These are phyloP conservation scores for Champsocephalus esox DNA, from an alignment of 2,797 vertebrate species.

Conservation along the genomic window DNA sequence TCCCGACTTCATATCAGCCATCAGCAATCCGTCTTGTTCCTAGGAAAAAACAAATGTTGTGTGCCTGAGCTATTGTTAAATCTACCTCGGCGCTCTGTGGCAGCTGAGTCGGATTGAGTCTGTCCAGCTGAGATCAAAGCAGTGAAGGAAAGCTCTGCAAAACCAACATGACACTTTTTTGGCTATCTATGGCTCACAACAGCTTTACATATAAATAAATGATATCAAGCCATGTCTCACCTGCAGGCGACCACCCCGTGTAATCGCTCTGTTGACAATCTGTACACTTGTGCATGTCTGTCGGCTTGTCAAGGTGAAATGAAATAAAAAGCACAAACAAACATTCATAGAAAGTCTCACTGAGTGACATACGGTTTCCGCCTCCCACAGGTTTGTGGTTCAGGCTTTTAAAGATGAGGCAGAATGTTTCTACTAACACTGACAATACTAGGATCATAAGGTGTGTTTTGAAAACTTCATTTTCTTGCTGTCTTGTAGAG, in stretches of 20 bases:
- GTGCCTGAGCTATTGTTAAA: neutral
- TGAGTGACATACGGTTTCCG: neutral
- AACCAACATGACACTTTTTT: neutral
- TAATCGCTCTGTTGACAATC: neutral
- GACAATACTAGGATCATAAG: neutral
- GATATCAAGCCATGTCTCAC: neutral
- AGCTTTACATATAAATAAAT: neutral
- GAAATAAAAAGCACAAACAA: neutral
- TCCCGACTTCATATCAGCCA: neutral
- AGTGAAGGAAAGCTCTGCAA: no score
- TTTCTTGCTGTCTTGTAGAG: conserved; percentile 75
- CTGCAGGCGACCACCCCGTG: neutral
- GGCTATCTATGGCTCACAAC: neutral
- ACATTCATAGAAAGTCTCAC: neutral
- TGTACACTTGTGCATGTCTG: neutral
- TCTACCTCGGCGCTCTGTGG: neutral
- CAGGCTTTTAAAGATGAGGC: neutral
- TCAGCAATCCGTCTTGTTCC: neutral
- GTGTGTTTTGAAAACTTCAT: neutral
- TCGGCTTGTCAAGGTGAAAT: neutral
- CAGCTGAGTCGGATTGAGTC: conserved; percentile 17
- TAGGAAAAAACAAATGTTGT: neutral
- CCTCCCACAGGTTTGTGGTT: neutral
- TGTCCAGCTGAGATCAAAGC: neutral
- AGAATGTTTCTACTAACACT: neutral